These are phyloP conservation scores for Harlomillsia oculata DNA, from an alignment of 1,140 invertebrate genomes.

Conservation along the genomic window DNA sequence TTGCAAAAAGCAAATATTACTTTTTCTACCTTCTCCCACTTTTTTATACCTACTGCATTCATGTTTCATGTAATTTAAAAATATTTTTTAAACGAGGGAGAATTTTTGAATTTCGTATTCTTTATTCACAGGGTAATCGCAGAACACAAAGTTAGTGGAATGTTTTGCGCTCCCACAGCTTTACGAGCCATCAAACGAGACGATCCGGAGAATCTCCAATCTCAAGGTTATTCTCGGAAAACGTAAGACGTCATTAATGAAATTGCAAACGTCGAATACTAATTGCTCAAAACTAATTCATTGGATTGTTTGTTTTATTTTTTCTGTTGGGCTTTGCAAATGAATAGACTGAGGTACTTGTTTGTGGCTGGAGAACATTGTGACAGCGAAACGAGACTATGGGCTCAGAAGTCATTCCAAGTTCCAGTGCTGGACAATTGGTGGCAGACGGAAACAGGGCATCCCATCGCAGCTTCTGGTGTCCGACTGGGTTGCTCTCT, in stretches of 20 bases:
- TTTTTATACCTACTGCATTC: too few relatives aligned
- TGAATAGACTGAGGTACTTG: conserved; percentile 58
- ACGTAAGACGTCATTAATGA: conserved; percentile 43
- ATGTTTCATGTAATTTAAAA: too few relatives aligned
- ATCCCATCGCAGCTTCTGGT: conserved; percentile 74
- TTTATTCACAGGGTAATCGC: conserved; percentile 59
- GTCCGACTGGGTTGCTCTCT: conserved; percentile 58
- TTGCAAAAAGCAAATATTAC: too few relatives aligned
- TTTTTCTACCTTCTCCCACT: too few relatives aligned
- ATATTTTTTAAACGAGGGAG: not conserved
- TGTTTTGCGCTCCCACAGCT: conserved; percentile 84
- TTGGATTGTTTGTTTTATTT: not conserved
- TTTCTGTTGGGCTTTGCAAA: not conserved
- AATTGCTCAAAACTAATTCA: not conserved
- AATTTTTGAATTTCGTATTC: conserved; percentile 17
- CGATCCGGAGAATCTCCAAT: conserved; percentile 57
- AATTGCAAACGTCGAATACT: not conserved
- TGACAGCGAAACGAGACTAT: conserved; percentile 78
- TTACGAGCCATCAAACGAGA: conserved; percentile 69
- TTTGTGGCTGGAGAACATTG: conserved; percentile 90
- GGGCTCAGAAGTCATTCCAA: conserved; percentile 69
- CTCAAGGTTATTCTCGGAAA: conserved; percentile 58
- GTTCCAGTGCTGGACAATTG: conserved; percentile 80
- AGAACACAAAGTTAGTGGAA: conserved; percentile 68
- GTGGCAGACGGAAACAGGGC: conserved; percentile 94